Base-by-base conservation (phyloP, 1,140 invertebrate species). In the Sarcophaga bullata region DNA sequence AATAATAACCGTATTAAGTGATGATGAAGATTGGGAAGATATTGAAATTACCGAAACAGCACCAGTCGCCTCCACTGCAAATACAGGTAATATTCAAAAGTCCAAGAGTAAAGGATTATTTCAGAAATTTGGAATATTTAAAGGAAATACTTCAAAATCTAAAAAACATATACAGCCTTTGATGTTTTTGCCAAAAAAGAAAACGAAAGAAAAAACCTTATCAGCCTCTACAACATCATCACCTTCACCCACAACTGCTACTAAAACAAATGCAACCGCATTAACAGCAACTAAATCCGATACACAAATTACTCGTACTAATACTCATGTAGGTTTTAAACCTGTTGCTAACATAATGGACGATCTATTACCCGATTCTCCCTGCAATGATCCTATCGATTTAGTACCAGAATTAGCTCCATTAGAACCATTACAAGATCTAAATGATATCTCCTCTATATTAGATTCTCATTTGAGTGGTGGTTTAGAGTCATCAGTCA, bases 21-120 rank as follows among this genome's bases (percentile, higher is more conserved):
- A 84, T 46, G 84, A 84, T 58, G 83, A 84, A 8, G 62, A 83
- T 52, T 84, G 82, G 84, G 84, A 84, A 73, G 84, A 84, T 82
- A 84, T 84, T 80, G 84, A 84, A 81, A 81, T 84, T 3, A 81
- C 58, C 6, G 84, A 84, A 47, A 62, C 82, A n/a, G 82, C 80
- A 46, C 83, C 83, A 25, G 78, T 19, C 13, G 50, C 80, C 10
- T 52, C 25, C 6, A 19, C 46, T 6, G 19, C 73, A 9, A 80
- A 58, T 58, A 25, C 62, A 68, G 62, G 62, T 68, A 68, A 25
- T 68, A 68, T 68, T 8, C 54, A 72, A 5, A 81, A 81, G 46
- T 49, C 62, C 52, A 81, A 73, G 47, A 83, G 62, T 19, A 83
- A 83, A 46, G 73, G 80, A 54, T 49, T 81, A 10, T 80, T 80